phyloP scores from a whole-genome alignment of 2,888 invertebrate species.

The Caenorhabditis plicata region DNA sequence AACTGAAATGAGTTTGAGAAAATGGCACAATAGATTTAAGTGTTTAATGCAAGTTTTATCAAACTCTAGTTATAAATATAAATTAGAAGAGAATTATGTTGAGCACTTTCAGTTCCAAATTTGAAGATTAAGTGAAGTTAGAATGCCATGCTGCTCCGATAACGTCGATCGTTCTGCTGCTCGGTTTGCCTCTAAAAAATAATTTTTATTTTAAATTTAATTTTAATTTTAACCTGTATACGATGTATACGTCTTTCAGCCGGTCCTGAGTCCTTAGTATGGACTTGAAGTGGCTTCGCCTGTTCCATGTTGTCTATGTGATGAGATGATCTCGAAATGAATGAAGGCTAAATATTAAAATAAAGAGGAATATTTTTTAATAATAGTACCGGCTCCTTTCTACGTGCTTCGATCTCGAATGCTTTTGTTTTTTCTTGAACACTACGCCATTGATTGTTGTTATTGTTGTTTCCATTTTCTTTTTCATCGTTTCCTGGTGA shows the following conservation, averaged over 20 bases:
- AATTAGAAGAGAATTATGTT: too few species aligned
- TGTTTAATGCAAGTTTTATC: too few species aligned
- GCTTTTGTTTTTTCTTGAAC: slow-evolving; percentile 26
- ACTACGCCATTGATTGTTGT: slow-evolving; percentile 12
- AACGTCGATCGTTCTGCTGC: slow-evolving; percentile 16
- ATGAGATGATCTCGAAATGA: slow-evolving; percentile 19
- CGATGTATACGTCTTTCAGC: slow-evolving; percentile 28
- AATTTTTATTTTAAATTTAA: too few species aligned
- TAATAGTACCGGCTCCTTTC: slow-evolving; percentile 26
- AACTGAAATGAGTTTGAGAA: too few species aligned
- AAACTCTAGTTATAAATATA: too few species aligned
- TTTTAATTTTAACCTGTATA: slow-evolving; percentile 9
- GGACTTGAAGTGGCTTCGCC: slow-evolving; percentile 25
- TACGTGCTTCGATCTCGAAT: slow-evolving; percentile 24
- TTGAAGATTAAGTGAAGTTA: slow-evolving; percentile 9
- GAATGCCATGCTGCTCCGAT: slow-evolving; percentile 42
- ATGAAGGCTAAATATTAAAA: slow-evolving; percentile 10
- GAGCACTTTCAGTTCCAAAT: too few species aligned
- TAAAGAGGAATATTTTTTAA: background rate
- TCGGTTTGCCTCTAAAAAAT: slow-evolving; percentile 3
- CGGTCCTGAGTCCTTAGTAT: slow-evolving; percentile 26
- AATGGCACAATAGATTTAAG: too few species aligned
- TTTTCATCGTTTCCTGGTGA: slow-evolving; percentile 15
- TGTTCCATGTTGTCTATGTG: slow-evolving; percentile 17
- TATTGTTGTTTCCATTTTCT: slow-evolving; percentile 18